Evolutionary conservation across 2,797 vertebrate genomes (phyloP).

Genomic region (Sebastes aleutianus): DNA sequence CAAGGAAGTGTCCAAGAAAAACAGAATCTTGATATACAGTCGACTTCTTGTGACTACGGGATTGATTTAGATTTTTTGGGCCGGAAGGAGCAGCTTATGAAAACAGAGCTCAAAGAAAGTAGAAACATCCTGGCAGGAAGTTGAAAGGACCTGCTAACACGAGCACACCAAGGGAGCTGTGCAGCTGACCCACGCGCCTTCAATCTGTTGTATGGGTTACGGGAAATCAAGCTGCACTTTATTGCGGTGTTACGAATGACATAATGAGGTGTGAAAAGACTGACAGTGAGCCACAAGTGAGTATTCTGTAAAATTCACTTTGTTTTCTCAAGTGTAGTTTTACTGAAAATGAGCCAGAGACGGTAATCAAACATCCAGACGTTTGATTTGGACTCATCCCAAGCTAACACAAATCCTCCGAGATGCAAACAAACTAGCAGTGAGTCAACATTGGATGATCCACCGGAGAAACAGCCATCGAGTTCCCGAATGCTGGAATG

Average conservation of each 20-base stretch:
- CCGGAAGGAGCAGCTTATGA: constrained; percentile 10
- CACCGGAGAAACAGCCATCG: neutral
- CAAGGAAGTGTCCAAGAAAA: constrained; percentile 15
- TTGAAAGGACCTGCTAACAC: neutral
- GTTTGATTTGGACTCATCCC: constrained; percentile 5
- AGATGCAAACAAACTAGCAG: constrained; percentile 19
- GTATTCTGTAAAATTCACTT: neutral
- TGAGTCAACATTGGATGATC: constrained; percentile 31
- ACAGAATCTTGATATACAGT: neutral
- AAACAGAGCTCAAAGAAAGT: constrained; percentile 13
- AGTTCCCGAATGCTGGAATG: constrained; percentile 16
- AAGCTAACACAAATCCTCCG: constrained; percentile 10
- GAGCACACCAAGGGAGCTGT: neutral
- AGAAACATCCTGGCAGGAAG: constrained; percentile 33
- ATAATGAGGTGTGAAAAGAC: neutral
- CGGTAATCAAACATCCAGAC: neutral
- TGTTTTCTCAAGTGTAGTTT: neutral
- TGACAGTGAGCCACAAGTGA: neutral
- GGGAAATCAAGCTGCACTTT: neutral
- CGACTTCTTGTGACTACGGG: neutral
- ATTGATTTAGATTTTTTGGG: neutral
- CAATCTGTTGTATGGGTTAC: neutral
- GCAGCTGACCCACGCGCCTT: neutral
- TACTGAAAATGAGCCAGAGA: neutral
- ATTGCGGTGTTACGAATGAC: neutral